Percentiles rank a stretch among this genome's conserved stretches.
These are phyloP conservation scores for Pseudachorutes palmiensis DNA, from an alignment of 1,140 invertebrate genomes.

Conservation along the genomic window DNA sequence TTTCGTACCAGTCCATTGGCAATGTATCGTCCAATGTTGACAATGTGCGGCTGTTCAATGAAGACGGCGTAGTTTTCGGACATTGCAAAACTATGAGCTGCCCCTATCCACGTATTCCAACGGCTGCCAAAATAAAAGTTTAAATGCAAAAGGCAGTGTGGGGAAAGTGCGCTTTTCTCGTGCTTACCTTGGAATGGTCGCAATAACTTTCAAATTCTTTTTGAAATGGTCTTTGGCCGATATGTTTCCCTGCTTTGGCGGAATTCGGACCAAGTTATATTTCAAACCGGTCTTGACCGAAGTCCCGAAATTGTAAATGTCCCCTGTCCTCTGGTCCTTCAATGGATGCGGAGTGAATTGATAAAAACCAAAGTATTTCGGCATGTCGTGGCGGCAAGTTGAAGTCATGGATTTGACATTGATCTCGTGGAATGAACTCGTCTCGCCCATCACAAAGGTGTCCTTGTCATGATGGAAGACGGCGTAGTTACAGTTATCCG, in stretches of 20 bases:
- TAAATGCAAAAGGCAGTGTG: not conserved
- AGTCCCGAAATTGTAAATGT: conserved; percentile 33
- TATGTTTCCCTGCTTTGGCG: conserved; percentile 16
- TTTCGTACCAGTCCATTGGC: not conserved
- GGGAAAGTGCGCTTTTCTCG: no score
- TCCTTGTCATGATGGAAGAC: conserved; percentile 43
- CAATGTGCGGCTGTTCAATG: conserved; percentile 42
- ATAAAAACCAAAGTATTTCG: conserved; percentile 22
- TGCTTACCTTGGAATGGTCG: conserved; percentile 41
- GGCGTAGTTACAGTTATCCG: conserved; percentile 44
- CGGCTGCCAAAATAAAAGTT: conserved; percentile 39
- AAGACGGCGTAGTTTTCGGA: conserved; percentile 48
- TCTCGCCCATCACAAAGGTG: conserved; percentile 41
- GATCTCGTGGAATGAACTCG: conserved; percentile 21
- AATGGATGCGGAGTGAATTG: conserved; percentile 10
- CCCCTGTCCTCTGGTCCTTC: conserved; percentile 16
- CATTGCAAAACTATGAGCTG: conserved; percentile 48
- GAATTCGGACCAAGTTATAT: conserved; percentile 34
- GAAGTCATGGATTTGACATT: conserved; percentile 12
- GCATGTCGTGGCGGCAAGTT: conserved; percentile 19
- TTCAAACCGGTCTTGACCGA: conserved; percentile 28
- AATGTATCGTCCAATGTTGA: conserved; percentile 27
- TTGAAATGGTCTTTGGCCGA: conserved; percentile 26
- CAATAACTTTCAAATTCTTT: conserved; percentile 39
- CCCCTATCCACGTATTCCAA: conserved; percentile 28